These are phyloP conservation scores for Phenganax subtilis DNA, from an alignment of 92 coral and sea anemone species.

Conservation along the genomic window DNA sequence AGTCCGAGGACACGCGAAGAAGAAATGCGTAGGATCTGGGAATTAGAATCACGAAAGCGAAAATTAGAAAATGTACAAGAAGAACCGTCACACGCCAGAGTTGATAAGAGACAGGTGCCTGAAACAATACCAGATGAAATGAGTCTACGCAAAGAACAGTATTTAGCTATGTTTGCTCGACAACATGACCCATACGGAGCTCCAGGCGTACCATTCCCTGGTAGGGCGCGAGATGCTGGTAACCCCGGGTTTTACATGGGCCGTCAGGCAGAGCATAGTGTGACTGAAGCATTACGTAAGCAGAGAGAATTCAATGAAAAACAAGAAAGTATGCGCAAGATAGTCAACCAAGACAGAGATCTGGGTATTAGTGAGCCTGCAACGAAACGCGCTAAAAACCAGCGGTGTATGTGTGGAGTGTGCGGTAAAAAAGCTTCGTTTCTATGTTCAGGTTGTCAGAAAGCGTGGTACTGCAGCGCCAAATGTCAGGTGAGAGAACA, in stretches of 20 bases:
- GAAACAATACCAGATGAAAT: not conserved
- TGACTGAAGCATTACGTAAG: slow-evolving; percentile 19
- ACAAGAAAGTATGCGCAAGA: not conserved
- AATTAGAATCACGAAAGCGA: slow-evolving; percentile 6
- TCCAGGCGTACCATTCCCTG: slow-evolving; percentile 20
- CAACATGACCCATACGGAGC: slow-evolving; percentile 26
- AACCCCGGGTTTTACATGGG: slow-evolving; percentile 33
- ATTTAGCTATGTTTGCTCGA: slow-evolving; percentile 25
- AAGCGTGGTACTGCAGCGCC: slow-evolving; percentile 98
- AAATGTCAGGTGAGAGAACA: slow-evolving; percentile 79
- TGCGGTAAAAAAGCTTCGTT: slow-evolving; percentile 95
- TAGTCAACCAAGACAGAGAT: not conserved
- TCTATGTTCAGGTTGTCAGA: slow-evolving; percentile 96
- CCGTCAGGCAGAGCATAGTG: slow-evolving; percentile 17
- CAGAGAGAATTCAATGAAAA: slow-evolving; percentile 4
- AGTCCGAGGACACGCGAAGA: slow-evolving; percentile 24
- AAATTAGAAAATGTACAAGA: not conserved
- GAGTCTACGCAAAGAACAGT: slow-evolving; percentile 11
- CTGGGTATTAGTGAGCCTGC: slow-evolving; percentile 1
- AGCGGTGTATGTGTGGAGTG: slow-evolving; percentile 22
- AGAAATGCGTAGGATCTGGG: slow-evolving; percentile 18
- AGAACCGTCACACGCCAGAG: not conserved
- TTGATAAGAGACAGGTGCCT: slow-evolving; percentile 2
- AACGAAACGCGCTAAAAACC: slow-evolving; percentile 6
- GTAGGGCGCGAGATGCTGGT: slow-evolving; percentile 30